phyloP scores from a whole-genome alignment of 2,113 vertebrate species.

The Dasypus novemcinctus region DNA sequence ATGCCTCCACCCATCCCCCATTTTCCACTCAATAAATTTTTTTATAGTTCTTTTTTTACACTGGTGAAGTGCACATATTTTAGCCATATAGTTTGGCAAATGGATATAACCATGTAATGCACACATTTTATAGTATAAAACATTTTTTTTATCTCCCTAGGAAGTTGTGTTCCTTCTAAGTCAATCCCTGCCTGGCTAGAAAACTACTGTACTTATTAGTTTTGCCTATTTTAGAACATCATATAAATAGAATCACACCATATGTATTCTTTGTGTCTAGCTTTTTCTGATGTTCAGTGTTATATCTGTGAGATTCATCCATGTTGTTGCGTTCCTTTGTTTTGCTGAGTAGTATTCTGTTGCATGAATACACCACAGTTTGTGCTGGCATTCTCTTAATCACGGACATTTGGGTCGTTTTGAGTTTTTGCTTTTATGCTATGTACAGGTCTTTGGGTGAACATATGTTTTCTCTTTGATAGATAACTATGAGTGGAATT shows the following conservation, averaged over 20 bases:
- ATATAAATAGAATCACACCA: neutral
- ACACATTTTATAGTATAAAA: neutral
- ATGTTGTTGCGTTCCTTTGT: neutral
- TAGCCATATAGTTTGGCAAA: neutral
- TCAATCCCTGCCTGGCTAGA: neutral
- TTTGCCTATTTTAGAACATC: slow-evolving; percentile 4
- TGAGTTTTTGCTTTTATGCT: slow-evolving; percentile 12
- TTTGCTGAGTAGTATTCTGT: neutral
- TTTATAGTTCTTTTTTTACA: no score
- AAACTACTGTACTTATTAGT: neutral
- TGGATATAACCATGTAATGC: neutral
- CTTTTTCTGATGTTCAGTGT: neutral
- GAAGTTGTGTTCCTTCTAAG: neutral
- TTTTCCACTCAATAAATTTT: neutral
- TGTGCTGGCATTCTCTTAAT: neutral
- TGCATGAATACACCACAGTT: neutral
- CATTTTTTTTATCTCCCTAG: neutral
- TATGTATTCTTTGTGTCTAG: neutral
- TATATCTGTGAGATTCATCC: neutral
- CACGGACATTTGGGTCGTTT: neutral
- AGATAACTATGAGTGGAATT: neutral
- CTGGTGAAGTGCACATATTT: neutral
- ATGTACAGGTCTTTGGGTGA: neutral
- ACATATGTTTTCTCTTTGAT: slow-evolving; percentile 12
- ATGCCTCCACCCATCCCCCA: neutral